A percentile compares a stretch with the other conserved stretches of the same genome.
These are phyloP conservation scores for Metridium senile DNA, from an alignment of 92 coral and sea anemone species.

Conservation along the genomic window DNA sequence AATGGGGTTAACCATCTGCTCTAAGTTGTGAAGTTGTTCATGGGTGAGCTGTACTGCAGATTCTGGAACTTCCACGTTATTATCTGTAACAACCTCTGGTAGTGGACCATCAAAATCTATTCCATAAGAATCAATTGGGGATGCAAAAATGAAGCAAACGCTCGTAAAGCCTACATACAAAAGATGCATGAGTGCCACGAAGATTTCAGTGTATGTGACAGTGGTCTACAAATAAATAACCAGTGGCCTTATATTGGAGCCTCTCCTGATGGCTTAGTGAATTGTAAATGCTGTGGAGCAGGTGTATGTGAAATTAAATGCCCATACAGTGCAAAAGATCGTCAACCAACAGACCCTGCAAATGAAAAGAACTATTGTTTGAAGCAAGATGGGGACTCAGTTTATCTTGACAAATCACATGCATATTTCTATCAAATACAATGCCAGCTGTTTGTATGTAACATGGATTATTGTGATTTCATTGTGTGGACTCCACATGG, in stretches of 20 bases:
- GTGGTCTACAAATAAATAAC: conserved; percentile 54
- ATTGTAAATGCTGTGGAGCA: conserved; percentile 54
- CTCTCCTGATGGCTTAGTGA: conserved; percentile 59
- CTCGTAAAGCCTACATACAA: conserved; percentile 31
- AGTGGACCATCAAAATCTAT: conserved; percentile 27
- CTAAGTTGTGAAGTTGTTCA: conserved; percentile 3
- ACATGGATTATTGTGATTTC: conserved; percentile 48
- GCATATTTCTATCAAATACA: neutral
- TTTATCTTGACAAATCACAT: neutral
- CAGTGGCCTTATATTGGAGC: conserved; percentile 65
- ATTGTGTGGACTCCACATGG: conserved; percentile 50
- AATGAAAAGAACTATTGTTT: neutral
- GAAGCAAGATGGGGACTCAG: neutral
- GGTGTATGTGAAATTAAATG: conserved; percentile 26
- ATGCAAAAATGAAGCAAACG: conserved; percentile 29
- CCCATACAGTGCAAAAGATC: neutral
- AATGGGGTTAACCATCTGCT: neutral
- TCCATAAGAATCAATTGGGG: conserved; percentile 8
- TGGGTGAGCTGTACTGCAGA: neutral
- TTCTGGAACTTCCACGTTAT: conserved; percentile 18
- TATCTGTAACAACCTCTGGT: conserved; percentile 7
- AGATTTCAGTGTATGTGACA: conserved; percentile 40
- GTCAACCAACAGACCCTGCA: neutral
- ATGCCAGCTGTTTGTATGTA: conserved; percentile 7
- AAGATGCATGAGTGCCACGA: conserved; percentile 37